Base-by-base conservation (phyloP, 2,888 invertebrate species). In the Augiades crinisus region DNA sequence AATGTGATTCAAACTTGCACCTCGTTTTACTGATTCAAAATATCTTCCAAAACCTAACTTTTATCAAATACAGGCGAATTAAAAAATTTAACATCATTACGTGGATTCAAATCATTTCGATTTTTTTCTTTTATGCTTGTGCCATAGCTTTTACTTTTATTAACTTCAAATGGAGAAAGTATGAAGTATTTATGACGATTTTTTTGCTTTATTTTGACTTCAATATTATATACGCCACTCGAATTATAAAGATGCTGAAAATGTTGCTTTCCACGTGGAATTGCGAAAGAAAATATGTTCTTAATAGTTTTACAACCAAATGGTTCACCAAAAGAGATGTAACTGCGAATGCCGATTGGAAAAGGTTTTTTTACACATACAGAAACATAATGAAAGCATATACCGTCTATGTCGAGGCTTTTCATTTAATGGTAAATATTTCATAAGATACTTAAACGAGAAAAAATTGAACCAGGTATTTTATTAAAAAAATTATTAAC, bases 361-460 rank as follows among this genome's bases (percentile, higher is more conserved):
- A 27, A 7, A 43, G 14, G 13, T 12, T 43, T 27, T 17, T 19
- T 14, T 5, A 10, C 7, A 43, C 36, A 6, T 36, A 50, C 3
- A 7, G 4, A 21, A 13, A 36, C 21, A 50, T 50, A n/a, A 16
- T 50, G 1, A 27, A 43, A 7, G 41, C 50, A 1, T 50, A 19
- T 36, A 5, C 7, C 2, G 10, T 36, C 2, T 17, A n/a, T 10
- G 19, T 6, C 0, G 36, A 50, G 30, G 50, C 43, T 13, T 50
- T 27, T 36, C 43, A 50, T 19, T 19, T n/a, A 10, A 43, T 50
- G 50, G 50, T 50, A 43, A 27, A 24, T 13, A 13, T 12, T 2
- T 34, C 2, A 34, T 2, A 34, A 16, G n/a, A n/a, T n/a, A n/a
- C n/a, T n/a, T 3, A 27, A 19, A 19, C 19, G 19, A 19, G 5